phyloP scores from a whole-genome alignment of 2,797 vertebrate species.

The Pteronotus mesoamericanus region DNA sequence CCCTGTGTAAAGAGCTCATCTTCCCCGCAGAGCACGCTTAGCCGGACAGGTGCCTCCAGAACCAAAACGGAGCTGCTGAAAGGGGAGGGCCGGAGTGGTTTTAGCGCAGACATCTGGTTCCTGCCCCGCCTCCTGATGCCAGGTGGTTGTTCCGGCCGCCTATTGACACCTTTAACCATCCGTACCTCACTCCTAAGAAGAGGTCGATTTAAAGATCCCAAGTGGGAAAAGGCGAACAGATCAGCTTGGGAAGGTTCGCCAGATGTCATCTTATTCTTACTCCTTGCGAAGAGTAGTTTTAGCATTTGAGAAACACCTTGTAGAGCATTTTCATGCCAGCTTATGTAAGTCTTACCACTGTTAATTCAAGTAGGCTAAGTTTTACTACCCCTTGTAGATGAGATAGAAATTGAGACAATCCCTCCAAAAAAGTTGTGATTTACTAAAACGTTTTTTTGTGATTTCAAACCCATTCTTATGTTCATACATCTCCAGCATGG shows the following conservation, averaged over 20 bases:
- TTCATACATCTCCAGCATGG: background rate
- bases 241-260: background rate
- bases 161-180: background rate
- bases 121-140: background rate
- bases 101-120: background rate
- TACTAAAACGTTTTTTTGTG: constrained; percentile 1
- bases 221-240: background rate
- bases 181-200: background rate
- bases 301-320: background rate
- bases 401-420: background rate
- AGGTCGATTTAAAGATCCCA: background rate
- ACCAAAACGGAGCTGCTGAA: background rate
- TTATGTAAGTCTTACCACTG: background rate
- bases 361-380: background rate
- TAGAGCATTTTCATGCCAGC: background rate
- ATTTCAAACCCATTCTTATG: background rate
- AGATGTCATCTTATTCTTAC: background rate
- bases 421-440: background rate
- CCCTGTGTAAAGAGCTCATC: background rate
- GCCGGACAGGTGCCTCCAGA: background rate
- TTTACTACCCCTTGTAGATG: background rate
- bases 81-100: background rate
- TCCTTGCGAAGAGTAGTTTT: background rate
- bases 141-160: no score
- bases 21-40: background rate